These are phyloP conservation scores for Cydia amplana DNA, from an alignment of 1,140 invertebrate genomes.

Conservation along the genomic window DNA sequence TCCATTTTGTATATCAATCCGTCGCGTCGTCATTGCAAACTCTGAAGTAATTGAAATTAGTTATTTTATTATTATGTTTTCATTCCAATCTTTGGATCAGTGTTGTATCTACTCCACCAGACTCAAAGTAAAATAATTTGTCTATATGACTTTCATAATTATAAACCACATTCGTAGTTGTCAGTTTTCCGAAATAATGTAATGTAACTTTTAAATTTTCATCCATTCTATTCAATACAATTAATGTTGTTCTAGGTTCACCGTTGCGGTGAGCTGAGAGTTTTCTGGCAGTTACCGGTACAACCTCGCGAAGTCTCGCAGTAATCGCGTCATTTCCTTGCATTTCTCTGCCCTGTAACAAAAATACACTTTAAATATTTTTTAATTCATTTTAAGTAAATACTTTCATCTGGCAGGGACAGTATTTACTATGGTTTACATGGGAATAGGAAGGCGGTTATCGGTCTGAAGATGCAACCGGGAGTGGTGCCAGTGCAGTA, in stretches of 20 bases:
- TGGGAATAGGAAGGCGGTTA: no score
- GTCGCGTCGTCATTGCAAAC: neutral
- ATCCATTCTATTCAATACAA: neutral
- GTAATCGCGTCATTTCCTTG: conserved; percentile 64
- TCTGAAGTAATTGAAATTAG: neutral
- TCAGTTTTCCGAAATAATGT: neutral
- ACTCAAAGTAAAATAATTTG: neutral
- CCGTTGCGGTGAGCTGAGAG: neutral
- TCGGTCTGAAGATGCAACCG: no score
- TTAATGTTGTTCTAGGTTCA: neutral
- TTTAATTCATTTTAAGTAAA: no score
- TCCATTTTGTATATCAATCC: neutral
- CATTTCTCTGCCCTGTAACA: conserved; percentile 62
- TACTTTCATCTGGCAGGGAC: no score
- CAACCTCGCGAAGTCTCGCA: conserved; percentile 66
- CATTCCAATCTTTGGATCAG: conserved; percentile 7
- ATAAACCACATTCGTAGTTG: neutral
- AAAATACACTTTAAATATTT: neutral
- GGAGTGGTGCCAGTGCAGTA: no score
- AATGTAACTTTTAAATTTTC: neutral
- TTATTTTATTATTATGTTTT: neutral
- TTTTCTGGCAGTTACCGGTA: conserved; percentile 52
- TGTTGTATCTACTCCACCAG: neutral
- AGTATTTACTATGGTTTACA: no score
- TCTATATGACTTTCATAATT: neutral